Evolutionary conservation across 2,888 invertebrate genomes (phyloP).

Genomic region (Rhamphomyia laevipes): DNA sequence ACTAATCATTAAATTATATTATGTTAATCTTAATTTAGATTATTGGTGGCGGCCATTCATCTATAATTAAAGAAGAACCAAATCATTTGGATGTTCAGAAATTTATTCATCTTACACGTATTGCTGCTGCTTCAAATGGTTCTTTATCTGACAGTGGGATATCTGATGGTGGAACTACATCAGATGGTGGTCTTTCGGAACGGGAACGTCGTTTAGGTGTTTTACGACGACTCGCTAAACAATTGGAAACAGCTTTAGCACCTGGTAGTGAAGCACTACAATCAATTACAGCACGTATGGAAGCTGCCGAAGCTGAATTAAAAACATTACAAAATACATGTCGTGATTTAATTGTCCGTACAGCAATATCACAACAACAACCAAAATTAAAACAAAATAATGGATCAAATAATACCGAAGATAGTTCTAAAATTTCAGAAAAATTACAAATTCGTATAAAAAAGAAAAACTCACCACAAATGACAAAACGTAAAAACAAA

Average conservation of each 20-base stretch:
- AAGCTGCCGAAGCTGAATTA: conserved; percentile 54
- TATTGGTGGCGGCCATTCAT: no score
- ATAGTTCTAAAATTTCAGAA: neutral
- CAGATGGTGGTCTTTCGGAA: conserved; percentile 52
- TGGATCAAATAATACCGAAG: conserved; percentile 1
- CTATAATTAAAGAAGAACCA: no score
- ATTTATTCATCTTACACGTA: conserved; percentile 25
- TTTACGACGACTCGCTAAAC: conserved; percentile 53
- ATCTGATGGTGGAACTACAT: conserved; percentile 62
- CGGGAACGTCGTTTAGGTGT: conserved; percentile 54
- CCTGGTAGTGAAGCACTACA: conserved; percentile 53
- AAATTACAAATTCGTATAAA: conserved; percentile 1
- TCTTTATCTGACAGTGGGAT: conserved; percentile 63
- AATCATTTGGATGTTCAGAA: neutral
- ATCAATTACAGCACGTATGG: conserved; percentile 50
- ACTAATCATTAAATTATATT: no score
- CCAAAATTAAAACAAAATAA: neutral
- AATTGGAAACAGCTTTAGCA: conserved; percentile 50
- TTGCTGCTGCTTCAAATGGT: conserved; percentile 39
- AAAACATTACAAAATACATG: conserved; percentile 54
- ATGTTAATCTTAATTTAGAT: no score
- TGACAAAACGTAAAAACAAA: neutral
- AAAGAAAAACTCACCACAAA: conserved; percentile 11
- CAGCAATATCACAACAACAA: conserved; percentile 30
- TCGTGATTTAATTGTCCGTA: conserved; percentile 43